Base-by-base conservation (phyloP, 2,888 invertebrate genomes). In the Neoascia interrupta region DNA sequence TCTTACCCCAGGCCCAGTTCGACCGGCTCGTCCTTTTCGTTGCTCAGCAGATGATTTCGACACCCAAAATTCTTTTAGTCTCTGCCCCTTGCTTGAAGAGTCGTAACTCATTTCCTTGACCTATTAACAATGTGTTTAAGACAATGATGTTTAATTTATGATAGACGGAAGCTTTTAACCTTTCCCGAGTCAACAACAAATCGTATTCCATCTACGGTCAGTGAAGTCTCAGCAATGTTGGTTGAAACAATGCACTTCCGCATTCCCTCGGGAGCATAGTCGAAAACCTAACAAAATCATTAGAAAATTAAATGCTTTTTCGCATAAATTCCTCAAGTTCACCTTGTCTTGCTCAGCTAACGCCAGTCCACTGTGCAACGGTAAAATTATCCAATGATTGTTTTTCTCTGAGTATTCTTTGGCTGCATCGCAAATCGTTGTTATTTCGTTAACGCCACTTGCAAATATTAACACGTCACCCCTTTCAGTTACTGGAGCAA, bases 11-110 rank as follows among this genome's bases (percentile, higher is more conserved):
- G 99, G 98, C 2, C 99, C 96, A 16, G 95, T 97, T 85, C 98
- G 91, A 0, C 99, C 99, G 49, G 97, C 97, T 84, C 98, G 92
- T 6, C 99, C 99, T 88, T 97, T 97, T 56, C 99, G 91, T 87
- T 99, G 99, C 85, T 99, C 97, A 2, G 98, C 97, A 84, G 97
- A 97, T 0, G 99, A 98, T 89, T 96, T 93, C n/a, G 98, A 97
- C 81, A 99, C 96, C 95, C 95, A 97, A 86, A 97, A 97, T 89
- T 99, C 98, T 87, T 97, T 96, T 1, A 97, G 89, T 34, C 94
- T 91, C 85, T 97, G 97, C 91, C 98, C 96, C 86, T 97, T 97
- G 63, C 95, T 94, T 1, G 92, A 92, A 0, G 96, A 93, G 87
- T 98, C 97, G 86, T 96, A 99, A 84, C 94, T 96, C 97, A 99